Base-by-base conservation (phyloP, 2,113 vertebrate species). In the Ictalurus punctatus region DNA sequence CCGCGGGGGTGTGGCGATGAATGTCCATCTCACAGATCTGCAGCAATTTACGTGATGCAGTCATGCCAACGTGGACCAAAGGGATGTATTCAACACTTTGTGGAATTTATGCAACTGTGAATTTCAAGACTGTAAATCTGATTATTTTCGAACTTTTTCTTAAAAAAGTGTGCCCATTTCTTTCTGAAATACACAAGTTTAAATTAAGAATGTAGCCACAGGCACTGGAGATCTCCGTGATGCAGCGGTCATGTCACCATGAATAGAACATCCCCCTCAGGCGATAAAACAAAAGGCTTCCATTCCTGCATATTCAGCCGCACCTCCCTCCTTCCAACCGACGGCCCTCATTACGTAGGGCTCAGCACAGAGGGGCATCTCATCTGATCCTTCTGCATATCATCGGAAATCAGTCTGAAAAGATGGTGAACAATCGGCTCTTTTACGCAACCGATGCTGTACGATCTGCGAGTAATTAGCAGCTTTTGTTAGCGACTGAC, bases 401-500 rank as follows among this genome's bases (percentile, higher is more conserved):
- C 79, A 86, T 80, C 54, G 90, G 25, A 86, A 80, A 87, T 74
- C 79, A 48, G 65, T 40, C 61, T 89, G 88, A 71, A 86, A 61
- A 73, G 54, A 91, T 8, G 37, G 34, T 6, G 73, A 89, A 89
- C 88, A 91, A 89, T 90, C 61, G 37, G 58, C 86, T 90, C 67
- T 78, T 89, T 88, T 85, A 86, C 59, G 79, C 90, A 88, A 84
- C 73, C 85, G 34, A 83, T 74, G 54, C 84, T 14, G 37, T 83
- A 84, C 78, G 40, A 79, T 91, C 37, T 54, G 87, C 84, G 44
- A 58, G 74, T 90, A 90, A 91, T 92, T 92, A 92, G 87, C 44
- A 13, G 85, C 88, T 86, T 88, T 92, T 90, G 88, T 92, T 90
- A 89, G 90, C 21, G 9, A 17, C 87, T 85, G 83, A 85, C 40